Evolutionary conservation across 2,113 vertebrate species (phyloP), one percentile per base, ranked within the genome.

Genomic region (Sardina pilchardus): DNA sequence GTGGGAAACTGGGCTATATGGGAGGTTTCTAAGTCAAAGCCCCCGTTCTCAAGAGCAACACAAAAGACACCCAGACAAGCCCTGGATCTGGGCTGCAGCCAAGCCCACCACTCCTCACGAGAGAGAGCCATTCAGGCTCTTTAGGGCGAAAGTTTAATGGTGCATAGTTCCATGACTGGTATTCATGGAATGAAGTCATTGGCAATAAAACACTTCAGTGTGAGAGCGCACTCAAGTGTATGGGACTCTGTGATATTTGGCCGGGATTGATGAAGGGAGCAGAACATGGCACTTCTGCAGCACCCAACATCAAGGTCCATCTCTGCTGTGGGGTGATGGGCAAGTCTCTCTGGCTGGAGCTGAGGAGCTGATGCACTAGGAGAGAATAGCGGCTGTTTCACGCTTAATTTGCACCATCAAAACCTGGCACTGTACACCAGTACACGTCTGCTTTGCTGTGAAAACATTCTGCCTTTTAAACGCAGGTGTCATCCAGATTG

Each of bases 1-100:
- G 48, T 82, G 81, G 56, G 4, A 71, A 50, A 59, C 71, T 82
- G 14, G 81, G 48, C 42, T 82, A 34, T 82, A 86, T 86, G 56
- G 67, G 71, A 36, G 26, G 26, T 34, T 78, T 78, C 30, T 30
- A 63, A 82, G 59, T 36, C 71, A 81, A 82, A 36, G 71, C 0
- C 67, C 82, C 82, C 56, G 56, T 47, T 81, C 17, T 86, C 81
- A 67, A 36, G 71, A 78, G 45, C 47, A 47, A 82, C 82, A 86
- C 81, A 86, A 86, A 86, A 82, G 81, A 39, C 82, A 48, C 71
- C 53, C 56, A 26, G 81, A 82, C 81, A 21, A 30, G 30, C 71
- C 71, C 34, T 78, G n/a, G 30, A 48, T 56, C 67, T 86, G 85
- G 85, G 44, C 43, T 81, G 39, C 59, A 75, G 59, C 82, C 85